Conservation (phyloP, 2,113 vertebrate species). For the Calypte anna region DNA sequence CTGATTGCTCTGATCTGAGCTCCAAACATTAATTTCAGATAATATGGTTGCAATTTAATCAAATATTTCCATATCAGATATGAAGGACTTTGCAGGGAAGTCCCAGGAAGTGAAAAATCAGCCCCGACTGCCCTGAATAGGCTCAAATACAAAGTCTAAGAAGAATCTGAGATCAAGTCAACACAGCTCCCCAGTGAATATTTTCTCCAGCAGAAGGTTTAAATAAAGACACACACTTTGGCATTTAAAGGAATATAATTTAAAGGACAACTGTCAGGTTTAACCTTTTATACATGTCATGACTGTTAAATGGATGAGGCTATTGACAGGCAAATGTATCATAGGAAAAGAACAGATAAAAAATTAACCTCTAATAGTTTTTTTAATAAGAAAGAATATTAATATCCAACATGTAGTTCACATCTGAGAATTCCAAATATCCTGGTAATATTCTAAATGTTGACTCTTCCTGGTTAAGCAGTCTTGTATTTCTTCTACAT, state of each 20-base stretch:
- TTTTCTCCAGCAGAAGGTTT: background rate
- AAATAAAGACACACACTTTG: background rate
- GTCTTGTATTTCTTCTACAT: constrained; percentile 1
- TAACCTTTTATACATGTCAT: background rate
- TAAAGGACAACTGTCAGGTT: constrained; percentile 12
- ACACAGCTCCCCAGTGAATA: background rate
- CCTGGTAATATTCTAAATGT: background rate
- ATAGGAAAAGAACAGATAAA: background rate
- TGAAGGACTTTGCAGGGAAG: background rate
- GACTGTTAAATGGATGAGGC: background rate
- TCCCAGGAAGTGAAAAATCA: background rate
- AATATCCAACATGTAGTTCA: background rate
- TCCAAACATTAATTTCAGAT: constrained; percentile 5
- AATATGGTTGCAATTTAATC: background rate
- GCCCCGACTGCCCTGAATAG: background rate
- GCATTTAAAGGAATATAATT: constrained; percentile 29
- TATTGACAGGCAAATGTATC: background rate
- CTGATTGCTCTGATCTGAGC: background rate
- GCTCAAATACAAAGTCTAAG: background rate
- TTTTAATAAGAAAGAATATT: background rate
- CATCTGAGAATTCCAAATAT: background rate
- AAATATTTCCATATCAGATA: background rate
- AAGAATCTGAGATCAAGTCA: background rate
- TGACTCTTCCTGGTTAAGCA: background rate
- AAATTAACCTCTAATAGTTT: background rate